Base-by-base conservation (phyloP, 2,888 invertebrate genomes). In the Caenorhabditis becei region DNA sequence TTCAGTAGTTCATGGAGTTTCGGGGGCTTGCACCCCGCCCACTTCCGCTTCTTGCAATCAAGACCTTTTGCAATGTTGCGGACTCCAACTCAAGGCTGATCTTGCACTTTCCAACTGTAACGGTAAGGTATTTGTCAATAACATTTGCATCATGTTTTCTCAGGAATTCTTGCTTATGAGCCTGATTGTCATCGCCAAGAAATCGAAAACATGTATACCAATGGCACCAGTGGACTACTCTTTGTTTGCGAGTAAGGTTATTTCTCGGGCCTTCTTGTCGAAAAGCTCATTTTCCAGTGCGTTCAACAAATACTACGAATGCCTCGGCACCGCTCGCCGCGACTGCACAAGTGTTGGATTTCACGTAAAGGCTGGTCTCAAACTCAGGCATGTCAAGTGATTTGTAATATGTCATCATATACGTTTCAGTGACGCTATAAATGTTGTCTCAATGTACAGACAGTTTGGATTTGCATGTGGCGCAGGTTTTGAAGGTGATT, bases 401-500 rank as follows among this genome's bases (percentile, higher is more conserved):
- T 23, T 20, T 18, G 16, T 2, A 1, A 26, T 37, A 28, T 37
- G 1, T 24, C 10, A n/a, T 24, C 28, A 54, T 2, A 41, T 35
- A 18, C 11, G 18, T 70, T 78, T 41, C 41, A 84, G 82, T 35
- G 66, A 67, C 23, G 82, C 84, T 2, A 23, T 80, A 1, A 58
- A 82, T 32, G 62, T 78, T 24, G 80, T 59, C 0, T 80, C 82
- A 1, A 80, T 82, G 54, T 84, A 82, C 69, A 74, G 53, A 28
- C 82, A 84, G 71, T 84, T 81, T 62, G 82, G 80, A 41, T 84
- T 84, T 59, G 82, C 84, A 16, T 84, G 84, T 54, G 84, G 84
- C 23, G 84, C 82, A 23, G 84, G 84, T 18, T 69, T 84, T 8
- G 84, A 84, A 59, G 78, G 67, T 24, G 5, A 32, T 16, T 28